Evolutionary conservation across 1,140 invertebrate species (phyloP).

Genomic region (Euborellia annulipes): DNA sequence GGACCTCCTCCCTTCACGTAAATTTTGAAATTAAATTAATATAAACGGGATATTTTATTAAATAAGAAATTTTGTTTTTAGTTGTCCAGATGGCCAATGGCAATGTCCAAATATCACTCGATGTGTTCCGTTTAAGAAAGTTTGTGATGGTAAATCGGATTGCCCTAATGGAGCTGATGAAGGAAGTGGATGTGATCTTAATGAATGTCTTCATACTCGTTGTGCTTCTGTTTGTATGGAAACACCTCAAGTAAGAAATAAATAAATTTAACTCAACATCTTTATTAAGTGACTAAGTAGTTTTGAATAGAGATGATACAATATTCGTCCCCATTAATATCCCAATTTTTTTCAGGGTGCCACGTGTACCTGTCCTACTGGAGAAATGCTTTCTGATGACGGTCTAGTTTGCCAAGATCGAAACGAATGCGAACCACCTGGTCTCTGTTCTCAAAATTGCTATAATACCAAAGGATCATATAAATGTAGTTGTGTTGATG

Average conservation of each 20-base stretch:
- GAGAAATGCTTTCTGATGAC: constrained; percentile 52
- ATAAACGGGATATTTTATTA: too few relatives aligned
- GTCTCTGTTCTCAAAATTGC: constrained; percentile 78
- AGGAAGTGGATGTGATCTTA: constrained; percentile 66
- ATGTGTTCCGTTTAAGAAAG: constrained; percentile 60
- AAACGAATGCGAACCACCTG: constrained; percentile 79
- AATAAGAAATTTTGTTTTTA: constrained; percentile 25
- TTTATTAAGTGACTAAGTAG: neutral
- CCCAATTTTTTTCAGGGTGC: constrained; percentile 37
- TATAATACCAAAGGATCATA: constrained; percentile 76
- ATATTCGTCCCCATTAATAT: constrained; percentile 6
- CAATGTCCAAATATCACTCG: constrained; percentile 60
- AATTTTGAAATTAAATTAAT: neutral
- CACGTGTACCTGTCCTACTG: constrained; percentile 71
- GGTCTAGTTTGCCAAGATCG: constrained; percentile 60
- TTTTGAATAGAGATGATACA: constrained; percentile 3
- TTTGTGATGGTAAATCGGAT: constrained; percentile 72
- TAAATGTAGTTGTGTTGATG: constrained; percentile 65
- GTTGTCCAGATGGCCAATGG: constrained; percentile 65
- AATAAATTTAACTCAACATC: neutral
- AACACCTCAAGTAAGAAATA: constrained; percentile 54
- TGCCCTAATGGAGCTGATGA: constrained; percentile 88
- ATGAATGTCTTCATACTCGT: constrained; percentile 54
- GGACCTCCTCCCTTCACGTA: constrained; percentile 43
- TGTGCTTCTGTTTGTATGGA: constrained; percentile 80